Base-by-base conservation (phyloP, 2,888 invertebrate genomes). In the Agrypnus murinus region DNA sequence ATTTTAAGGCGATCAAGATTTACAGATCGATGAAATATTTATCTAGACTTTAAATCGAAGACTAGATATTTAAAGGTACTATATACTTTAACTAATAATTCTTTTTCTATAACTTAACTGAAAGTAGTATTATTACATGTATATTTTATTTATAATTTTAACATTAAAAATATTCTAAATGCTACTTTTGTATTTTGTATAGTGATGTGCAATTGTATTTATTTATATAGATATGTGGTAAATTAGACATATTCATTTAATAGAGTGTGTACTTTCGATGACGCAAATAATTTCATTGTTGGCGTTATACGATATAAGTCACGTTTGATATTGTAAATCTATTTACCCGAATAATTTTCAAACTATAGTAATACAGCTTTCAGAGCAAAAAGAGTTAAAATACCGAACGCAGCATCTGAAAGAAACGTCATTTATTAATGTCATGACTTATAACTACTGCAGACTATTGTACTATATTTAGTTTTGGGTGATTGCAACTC, bases 1-100 rank as follows among this genome's bases (percentile, higher is more conserved):
- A 15, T 97, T 92, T 86, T 97, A 97, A 84, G 91, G 95, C 8
- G 97, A 97, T 84, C 93, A 95, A 84, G 94, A 92, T 78, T 86
- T 91, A 55, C 87, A 90, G 73, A 92, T 92, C 79, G 96, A 96
- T 85, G 95, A 96, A 85, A 96, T 97, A 79, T 93, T 96, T 75
- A 92, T 97, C 72, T n/a, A n/a, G 95, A 96, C 84, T 92, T 91
- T 72, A 95, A 95, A 84, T 85, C 89, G 75, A 91, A 90, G 82
- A 66, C 48, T 50, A 71, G 57, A 46, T 62, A 66, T 48, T 66
- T 67, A 57, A 71, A 71, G 43, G 66, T 71, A 67, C 64, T 67
- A 66, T 3, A 46, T 38, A 19, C n/a, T n/a, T n/a, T n/a, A n/a
- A n/a, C n/a, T 58, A n/a, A 43, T 10, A 36, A 36, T 12, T 57